Evolutionary conservation across 2,888 invertebrate species (phyloP).

Genomic region (Penaeus monodon): DNA sequence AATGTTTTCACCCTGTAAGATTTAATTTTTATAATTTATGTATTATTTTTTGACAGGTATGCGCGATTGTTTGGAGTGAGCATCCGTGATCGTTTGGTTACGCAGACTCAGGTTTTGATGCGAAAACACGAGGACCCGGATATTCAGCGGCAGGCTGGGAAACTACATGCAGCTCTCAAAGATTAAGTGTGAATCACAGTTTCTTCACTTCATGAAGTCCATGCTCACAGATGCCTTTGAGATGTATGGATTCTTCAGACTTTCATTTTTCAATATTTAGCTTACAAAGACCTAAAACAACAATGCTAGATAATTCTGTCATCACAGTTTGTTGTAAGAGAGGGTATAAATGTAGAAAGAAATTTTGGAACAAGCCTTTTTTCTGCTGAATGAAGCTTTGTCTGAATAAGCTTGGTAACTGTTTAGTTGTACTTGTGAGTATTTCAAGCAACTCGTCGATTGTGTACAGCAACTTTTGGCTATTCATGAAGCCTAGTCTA

Average conservation of each 20-base stretch:
- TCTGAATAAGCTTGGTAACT: not conserved
- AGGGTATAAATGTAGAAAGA: not conserved
- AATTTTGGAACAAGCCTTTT: not conserved
- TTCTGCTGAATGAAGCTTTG: not conserved
- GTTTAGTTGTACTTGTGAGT: slow-evolving; percentile 19
- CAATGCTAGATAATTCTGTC: no score
- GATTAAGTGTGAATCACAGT: slow-evolving; percentile 8
- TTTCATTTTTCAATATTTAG: no score
- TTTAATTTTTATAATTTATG: not conserved
- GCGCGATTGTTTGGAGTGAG: slow-evolving; percentile 44
- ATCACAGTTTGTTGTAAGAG: not conserved
- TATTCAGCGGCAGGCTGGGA: slow-evolving; percentile 44
- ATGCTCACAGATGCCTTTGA: not conserved
- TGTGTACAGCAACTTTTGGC: slow-evolving; percentile 15
- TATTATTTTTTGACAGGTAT: slow-evolving; percentile 21
- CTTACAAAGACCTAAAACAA: no score
- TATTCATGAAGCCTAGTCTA: slow-evolving; percentile 3
- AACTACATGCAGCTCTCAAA: slow-evolving; percentile 41
- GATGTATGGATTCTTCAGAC: not conserved
- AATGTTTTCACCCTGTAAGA: not conserved
- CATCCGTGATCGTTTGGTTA: slow-evolving; percentile 41
- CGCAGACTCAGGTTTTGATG: slow-evolving; percentile 32
- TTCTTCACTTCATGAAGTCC: not conserved
- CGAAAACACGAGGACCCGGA: slow-evolving; percentile 39
- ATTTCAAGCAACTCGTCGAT: slow-evolving; percentile 18